phyloP scores from a whole-genome alignment of 2,797 vertebrate genomes.

The Ctenosaura bakeri region DNA sequence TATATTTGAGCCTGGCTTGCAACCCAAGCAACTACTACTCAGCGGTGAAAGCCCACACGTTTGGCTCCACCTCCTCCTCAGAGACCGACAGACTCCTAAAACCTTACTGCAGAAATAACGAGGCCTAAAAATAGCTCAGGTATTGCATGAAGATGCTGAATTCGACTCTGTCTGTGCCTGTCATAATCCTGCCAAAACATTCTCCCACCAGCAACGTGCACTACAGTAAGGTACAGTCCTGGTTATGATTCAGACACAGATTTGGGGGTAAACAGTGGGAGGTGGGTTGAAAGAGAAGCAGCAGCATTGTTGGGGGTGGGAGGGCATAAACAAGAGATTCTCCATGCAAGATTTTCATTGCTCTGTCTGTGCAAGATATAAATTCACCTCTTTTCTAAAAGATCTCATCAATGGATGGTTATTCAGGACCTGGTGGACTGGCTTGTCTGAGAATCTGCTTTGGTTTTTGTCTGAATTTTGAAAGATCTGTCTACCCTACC shows the following conservation, averaged over 20 bases:
- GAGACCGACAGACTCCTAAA: constrained; percentile 22
- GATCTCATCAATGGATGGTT: too few relatives aligned
- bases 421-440: too few relatives aligned
- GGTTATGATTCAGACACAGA: constrained; percentile 40
- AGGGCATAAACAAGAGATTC: not conserved
- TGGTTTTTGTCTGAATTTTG: too few relatives aligned
- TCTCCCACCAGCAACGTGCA: constrained; percentile 34
- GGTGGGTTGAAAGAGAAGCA: not conserved
- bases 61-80: constrained; percentile 27
- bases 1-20: constrained; percentile 40
- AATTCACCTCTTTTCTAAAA: not conserved
- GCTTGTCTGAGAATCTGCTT: not conserved
- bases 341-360: not conserved
- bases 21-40: constrained; percentile 14
- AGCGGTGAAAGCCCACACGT: constrained; percentile 20
- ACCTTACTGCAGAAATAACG: constrained; percentile 33
- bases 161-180: not conserved
- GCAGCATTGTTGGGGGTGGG: not conserved
- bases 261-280: constrained; percentile 18
- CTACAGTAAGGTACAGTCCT: constrained; percentile 43
- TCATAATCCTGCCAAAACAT: constrained; percentile 50
- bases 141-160: constrained; percentile 22
- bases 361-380: not conserved
- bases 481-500: not conserved
- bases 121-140: constrained; percentile 48